Conservation (phyloP, 2,797 vertebrate genomes). For the Enteromius paludinosus region DNA sequence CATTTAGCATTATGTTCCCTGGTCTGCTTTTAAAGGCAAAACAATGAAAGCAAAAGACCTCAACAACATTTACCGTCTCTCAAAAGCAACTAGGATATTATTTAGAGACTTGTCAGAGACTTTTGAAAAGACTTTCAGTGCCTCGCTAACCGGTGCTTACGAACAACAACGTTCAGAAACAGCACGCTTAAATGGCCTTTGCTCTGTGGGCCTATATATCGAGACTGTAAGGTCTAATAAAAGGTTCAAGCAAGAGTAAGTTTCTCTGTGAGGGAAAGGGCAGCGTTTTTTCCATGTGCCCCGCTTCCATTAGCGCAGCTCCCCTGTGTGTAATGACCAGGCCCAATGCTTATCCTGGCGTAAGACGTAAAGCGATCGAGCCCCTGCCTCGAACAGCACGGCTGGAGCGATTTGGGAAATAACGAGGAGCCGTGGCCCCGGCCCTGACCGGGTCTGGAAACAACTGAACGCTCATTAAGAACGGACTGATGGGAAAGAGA, state of each 20-base stretch:
- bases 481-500: conserved; percentile 69
- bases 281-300: conserved; percentile 66
- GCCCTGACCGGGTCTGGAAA: conserved; percentile 63
- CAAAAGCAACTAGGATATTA: background rate
- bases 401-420: conserved; percentile 71
- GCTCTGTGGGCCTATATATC: conserved; percentile 47
- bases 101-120: background rate
- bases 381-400: conserved; percentile 69
- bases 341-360: conserved; percentile 74
- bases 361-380: conserved; percentile 68
- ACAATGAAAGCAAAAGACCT: background rate
- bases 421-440: conserved; percentile 73
- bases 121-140: background rate
- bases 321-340: conserved; percentile 75
- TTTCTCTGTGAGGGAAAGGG: conserved; percentile 72
- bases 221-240: conserved; percentile 78
- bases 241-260: conserved; percentile 75
- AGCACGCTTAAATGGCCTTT: conserved; percentile 31
- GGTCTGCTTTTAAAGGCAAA: background rate
- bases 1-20: background rate
- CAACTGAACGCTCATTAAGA: conserved; percentile 77
- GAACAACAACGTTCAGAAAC: conserved; percentile 23
- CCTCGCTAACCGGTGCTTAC: background rate
- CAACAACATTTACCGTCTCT: background rate
- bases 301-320: conserved; percentile 74